Percentiles rank a stretch among this genome's conserved stretches.
phyloP scores from a whole-genome alignment of 2,113 vertebrate species.

The Erpornis zantholeuca region DNA sequence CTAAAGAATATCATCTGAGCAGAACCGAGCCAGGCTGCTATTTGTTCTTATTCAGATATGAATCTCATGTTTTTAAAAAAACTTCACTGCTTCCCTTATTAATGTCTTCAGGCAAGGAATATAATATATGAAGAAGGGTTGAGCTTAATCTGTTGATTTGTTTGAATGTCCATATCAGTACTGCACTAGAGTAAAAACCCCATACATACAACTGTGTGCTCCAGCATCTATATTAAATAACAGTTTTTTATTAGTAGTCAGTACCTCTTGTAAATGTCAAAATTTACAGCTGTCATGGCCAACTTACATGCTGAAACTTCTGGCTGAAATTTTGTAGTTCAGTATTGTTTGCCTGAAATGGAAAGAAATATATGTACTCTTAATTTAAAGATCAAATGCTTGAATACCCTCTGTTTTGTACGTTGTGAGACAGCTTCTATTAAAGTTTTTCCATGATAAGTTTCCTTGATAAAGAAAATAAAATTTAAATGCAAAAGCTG shows the following conservation, averaged over 20 bases:
- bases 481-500: neutral
- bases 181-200: neutral
- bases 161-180: neutral
- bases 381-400: neutral
- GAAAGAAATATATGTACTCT: neutral
- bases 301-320: neutral
- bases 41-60: neutral
- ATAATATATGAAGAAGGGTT: neutral
- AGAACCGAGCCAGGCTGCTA: neutral
- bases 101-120: neutral
- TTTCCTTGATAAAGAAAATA: neutral
- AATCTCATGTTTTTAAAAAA: neutral
- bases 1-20: neutral
- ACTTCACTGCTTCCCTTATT: neutral
- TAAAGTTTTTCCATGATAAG: neutral
- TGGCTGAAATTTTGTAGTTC: neutral
- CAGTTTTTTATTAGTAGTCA: neutral
- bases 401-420: neutral
- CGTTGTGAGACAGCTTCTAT: neutral
- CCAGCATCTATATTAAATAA: neutral
- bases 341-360: neutral
- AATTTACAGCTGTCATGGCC: neutral
- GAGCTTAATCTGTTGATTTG: neutral
- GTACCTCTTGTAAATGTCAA: neutral
- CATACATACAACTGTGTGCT: neutral